Base-by-base conservation (phyloP, 2,113 vertebrate species). In the Condylura cristata region DNA sequence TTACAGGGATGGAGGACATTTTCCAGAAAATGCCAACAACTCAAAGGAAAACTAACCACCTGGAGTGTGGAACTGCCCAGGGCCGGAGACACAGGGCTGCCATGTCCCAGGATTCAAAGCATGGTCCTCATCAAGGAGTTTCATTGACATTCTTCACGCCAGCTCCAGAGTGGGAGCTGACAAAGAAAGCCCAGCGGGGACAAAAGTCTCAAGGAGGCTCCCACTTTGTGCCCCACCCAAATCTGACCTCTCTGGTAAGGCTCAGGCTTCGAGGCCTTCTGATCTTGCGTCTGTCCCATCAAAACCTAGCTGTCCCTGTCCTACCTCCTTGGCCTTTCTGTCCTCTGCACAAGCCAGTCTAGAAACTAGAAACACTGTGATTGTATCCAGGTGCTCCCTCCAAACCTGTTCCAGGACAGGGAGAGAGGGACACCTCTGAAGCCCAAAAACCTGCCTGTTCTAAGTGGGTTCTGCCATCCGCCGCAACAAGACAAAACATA, bases 21-120 rank as follows among this genome's bases (percentile, higher is more conserved):
- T 46, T 39, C 46, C 56, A 61, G 79, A 58, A 82, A 86, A 14
- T 12, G 12, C 37, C 56, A 44, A 53, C 32, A 86, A 34, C 20
- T 14, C 4, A 13, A 9, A 10, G 32, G 24, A 60, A 4, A 28
- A 5, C 46, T 24, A 24, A 32, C 26, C 13, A 6, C 10, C 11
- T 8, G 10, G 32, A 34, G 10, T 0, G 5, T 12, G 41, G 56
- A 37, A 39, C 14, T 24, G 13, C n/a, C 78, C 17, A 3, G 11
- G 58, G 34, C 0, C n/a, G 3, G 46, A 46, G 51, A n/a, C 14
- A 28, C 0, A 0, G 24, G n/a, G 46, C 17, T 34, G 12, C 24
- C 22, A 8, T 0, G 1, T 22, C 22, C 8, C 63, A 32, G 22
- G 32, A 30, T 24, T 24, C 46, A 46, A 61, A 78, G 18, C 37